These are phyloP conservation scores for Benitochromis conjunctus DNA, from an alignment of 2,113 vertebrate species.

Conservation along the genomic window DNA sequence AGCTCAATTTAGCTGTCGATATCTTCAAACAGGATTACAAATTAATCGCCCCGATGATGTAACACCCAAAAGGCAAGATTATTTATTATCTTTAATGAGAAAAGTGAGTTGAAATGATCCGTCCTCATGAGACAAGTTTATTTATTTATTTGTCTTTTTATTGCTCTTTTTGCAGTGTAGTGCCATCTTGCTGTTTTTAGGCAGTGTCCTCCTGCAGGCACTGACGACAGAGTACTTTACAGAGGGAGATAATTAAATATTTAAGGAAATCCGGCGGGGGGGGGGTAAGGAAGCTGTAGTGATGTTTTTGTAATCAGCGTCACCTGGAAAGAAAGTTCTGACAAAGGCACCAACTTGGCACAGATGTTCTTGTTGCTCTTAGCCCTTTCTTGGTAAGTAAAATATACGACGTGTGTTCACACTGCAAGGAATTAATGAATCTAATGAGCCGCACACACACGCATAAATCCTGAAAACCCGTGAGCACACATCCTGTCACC, in stretches of 20 bases:
- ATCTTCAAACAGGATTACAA: not conserved
- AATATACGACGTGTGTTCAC: not conserved
- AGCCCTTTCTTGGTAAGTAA: conserved; percentile 28
- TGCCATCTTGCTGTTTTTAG: not conserved
- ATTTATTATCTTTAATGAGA: not conserved
- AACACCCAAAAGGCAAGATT: not conserved
- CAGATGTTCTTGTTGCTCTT: not conserved
- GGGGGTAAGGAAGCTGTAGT: not conserved
- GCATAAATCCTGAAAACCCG: not conserved
- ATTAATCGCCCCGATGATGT: not conserved
- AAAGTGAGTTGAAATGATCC: not conserved
- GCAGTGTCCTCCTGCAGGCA: not conserved
- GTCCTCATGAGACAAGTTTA: not conserved
- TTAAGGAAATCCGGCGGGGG: not conserved
- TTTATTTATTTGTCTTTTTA: not conserved
- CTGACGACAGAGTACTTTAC: not conserved
- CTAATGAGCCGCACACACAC: not conserved
- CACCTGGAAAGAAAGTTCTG: not conserved
- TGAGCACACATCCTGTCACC: conserved; percentile 12
- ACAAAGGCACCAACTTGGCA: not conserved
- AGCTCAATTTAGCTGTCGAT: not conserved
- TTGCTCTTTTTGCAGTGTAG: conserved; percentile 35
- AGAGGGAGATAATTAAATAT: not conserved
- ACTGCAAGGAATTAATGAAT: conserved; percentile 17
- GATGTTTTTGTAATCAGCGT: not conserved